Evolutionary conservation across 2,113 vertebrate genomes (phyloP).

Genomic region (Phrynosoma platyrhinos): DNA sequence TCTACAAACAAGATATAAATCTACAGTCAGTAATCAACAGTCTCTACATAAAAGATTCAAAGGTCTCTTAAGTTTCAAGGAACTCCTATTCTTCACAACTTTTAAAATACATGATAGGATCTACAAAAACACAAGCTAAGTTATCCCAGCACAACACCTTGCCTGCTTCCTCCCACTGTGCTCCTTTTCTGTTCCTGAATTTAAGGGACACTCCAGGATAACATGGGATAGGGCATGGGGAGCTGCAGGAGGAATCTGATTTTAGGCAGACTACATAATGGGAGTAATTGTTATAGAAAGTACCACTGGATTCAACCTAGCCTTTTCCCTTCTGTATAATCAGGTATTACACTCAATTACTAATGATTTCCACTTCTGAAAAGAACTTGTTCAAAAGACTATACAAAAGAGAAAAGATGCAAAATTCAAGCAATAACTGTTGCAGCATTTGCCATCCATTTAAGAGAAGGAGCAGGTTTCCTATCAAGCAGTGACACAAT

Average conservation of each 20-base stretch:
- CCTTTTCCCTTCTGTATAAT: background rate
- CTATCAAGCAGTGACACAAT: too few relatives aligned
- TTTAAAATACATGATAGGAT: background rate
- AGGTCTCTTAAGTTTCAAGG: background rate
- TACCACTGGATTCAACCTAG: background rate
- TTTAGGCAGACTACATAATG: background rate
- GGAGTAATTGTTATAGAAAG: background rate
- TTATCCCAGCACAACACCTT: background rate
- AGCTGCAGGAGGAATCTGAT: background rate
- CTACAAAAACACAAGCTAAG: background rate
- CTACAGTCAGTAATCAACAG: background rate
- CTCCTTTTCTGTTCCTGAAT: background rate
- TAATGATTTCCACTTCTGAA: background rate
- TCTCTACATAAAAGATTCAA: background rate
- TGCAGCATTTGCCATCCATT: too few relatives aligned
- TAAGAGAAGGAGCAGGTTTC: too few relatives aligned
- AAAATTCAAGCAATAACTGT: too few relatives aligned
- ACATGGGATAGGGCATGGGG: background rate
- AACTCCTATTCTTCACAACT: background rate
- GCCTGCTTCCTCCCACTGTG: background rate
- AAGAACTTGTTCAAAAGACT: background rate
- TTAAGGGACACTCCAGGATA: background rate
- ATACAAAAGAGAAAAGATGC: too few relatives aligned
- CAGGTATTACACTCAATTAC: background rate
- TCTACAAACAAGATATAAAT: constrained; percentile 77